phyloP scores from a whole-genome alignment of 2,888 invertebrate genomes.

The Biston stratarius region DNA sequence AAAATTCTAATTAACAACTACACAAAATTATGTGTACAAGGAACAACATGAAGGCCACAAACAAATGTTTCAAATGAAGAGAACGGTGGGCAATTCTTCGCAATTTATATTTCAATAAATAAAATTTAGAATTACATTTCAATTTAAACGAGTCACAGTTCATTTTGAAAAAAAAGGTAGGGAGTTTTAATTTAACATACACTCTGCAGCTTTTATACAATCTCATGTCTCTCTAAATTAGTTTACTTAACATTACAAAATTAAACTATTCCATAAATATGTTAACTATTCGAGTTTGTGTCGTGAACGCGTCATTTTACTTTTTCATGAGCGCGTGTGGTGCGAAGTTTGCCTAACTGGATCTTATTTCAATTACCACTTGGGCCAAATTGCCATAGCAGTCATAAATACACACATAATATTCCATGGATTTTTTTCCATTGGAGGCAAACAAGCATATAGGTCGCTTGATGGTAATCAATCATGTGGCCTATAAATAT shows the following conservation, averaged over 20 bases:
- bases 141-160: background rate
- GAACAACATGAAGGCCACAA: background rate
- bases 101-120: background rate
- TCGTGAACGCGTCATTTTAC: conserved; percentile 51
- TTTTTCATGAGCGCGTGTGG: background rate
- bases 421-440: too few species aligned
- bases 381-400: too few species aligned
- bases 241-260: conserved; percentile 52
- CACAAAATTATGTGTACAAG: background rate
- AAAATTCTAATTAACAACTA: background rate
- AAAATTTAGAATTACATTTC: background rate
- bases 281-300: conserved; percentile 74
- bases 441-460: too few species aligned
- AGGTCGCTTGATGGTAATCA: too few species aligned
- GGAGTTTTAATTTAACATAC: conserved; percentile 24
- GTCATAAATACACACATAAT: too few species aligned
- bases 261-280: conserved; percentile 62
- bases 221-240: conserved; percentile 53
- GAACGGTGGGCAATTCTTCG: conserved; percentile 29
- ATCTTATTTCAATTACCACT: background rate
- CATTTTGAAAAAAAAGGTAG: conserved; percentile 30
- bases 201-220: conserved; percentile 63
- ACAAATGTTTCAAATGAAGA: conserved; percentile 1
- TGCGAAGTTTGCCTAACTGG: conserved; percentile 1
- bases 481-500: too few species aligned